Conservation (phyloP, 2,113 vertebrate species). For the Mesitornis unicolor region DNA sequence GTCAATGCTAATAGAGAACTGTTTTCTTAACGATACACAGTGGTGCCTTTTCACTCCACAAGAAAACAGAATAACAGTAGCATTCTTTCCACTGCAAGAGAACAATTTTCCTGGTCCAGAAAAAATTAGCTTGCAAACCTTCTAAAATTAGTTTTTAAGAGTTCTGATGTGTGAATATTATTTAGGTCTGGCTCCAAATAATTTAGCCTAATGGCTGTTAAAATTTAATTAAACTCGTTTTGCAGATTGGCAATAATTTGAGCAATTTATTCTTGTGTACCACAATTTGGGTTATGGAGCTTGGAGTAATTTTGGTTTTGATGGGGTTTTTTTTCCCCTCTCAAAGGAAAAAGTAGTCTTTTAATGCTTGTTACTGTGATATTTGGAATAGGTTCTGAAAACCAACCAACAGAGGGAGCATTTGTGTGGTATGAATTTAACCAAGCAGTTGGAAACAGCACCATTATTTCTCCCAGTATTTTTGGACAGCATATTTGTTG, state of each 20-base stretch:
- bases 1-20: conserved; percentile 37
- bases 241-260: background rate
- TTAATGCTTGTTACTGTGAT: background rate
- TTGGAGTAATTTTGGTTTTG: background rate
- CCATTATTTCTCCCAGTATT: background rate
- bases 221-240: background rate
- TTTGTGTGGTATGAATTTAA: background rate
- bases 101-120: background rate
- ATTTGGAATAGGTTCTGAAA: background rate
- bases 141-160: background rate
- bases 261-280: background rate
- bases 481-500: background rate
- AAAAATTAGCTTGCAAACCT: background rate
- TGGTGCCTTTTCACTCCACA: conserved; percentile 31
- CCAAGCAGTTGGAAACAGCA: background rate
- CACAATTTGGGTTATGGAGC: background rate
- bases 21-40: conserved; percentile 66
- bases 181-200: background rate
- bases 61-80: background rate
- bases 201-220: background rate
- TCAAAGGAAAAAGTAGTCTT: background rate
- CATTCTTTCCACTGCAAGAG: background rate
- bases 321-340: no score
- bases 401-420: conserved; percentile 10
- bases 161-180: background rate